Percentiles rank a stretch among this genome's conserved stretches.
phyloP scores from a whole-genome alignment of 2,113 vertebrate species.

The Platichthys flesus region DNA sequence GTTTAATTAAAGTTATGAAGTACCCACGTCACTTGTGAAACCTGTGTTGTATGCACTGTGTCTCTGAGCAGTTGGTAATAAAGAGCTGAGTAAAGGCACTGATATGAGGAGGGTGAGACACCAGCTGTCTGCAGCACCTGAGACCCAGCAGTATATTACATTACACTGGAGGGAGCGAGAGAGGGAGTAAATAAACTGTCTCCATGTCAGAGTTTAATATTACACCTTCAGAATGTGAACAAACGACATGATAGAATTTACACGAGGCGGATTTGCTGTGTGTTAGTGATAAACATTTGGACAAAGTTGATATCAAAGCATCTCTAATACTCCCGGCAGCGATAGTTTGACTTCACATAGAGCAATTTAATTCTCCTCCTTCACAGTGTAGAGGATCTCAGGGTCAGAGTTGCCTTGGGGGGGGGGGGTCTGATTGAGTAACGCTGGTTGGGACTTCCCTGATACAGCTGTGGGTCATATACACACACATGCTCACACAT shows the following conservation, averaged over 20 bases:
- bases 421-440: neutral
- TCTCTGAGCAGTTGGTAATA: constrained; percentile 26
- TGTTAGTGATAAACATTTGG: no score
- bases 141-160: constrained; percentile 12
- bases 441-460: neutral
- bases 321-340: no score
- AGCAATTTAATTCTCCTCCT: neutral
- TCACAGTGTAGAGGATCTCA: neutral
- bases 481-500: no score
- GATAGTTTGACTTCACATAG: no score
- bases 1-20: constrained; percentile 61
- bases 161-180: constrained; percentile 10
- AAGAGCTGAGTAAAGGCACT: constrained; percentile 33
- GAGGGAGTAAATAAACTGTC: constrained; percentile 26
- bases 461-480: neutral
- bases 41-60: constrained; percentile 34
- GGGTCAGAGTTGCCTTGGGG: neutral
- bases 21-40: constrained; percentile 55
- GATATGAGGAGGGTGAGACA: constrained; percentile 44
- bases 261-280: no score
- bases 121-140: constrained; percentile 41
- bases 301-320: no score
- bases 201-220: constrained; percentile 24
- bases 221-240: constrained; percentile 29
- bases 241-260: neutral